A percentile compares a stretch with the other conserved stretches of the same genome.
Conservation (phyloP, 2,113 vertebrate species). For the Brachyhypopomus gauderio region DNA sequence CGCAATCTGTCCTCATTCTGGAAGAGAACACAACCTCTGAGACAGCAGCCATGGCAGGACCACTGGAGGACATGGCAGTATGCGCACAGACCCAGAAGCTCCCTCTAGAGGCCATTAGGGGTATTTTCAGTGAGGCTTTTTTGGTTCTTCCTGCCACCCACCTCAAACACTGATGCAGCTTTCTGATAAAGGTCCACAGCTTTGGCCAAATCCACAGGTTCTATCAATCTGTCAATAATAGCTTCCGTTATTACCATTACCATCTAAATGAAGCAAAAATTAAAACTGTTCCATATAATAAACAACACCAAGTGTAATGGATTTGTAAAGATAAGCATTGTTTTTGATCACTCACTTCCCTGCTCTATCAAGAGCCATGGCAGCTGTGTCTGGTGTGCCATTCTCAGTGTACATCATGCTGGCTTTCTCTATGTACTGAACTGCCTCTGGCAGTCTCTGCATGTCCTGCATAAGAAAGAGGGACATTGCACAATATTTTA, state of each 20-base stretch:
- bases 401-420: conserved; percentile 90
- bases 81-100: too few species aligned
- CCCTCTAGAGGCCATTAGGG: neutral
- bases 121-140: neutral
- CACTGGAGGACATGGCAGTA: neutral
- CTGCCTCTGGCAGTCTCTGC: conserved; percentile 82
- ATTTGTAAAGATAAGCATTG: neutral
- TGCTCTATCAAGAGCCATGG: conserved; percentile 85
- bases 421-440: conserved; percentile 85
- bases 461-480: conserved; percentile 75
- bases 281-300: neutral
- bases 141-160: conserved; percentile 53
- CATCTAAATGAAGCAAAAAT: neutral
- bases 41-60: neutral
- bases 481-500: neutral
- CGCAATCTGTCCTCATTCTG: conserved; percentile 87
- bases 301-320: neutral
- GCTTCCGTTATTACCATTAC: neutral
- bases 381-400: conserved; percentile 85
- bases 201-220: conserved; percentile 82
- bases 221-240: conserved; percentile 79
- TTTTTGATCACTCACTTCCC: conserved; percentile 78
- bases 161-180: conserved; percentile 86
- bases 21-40: conserved; percentile 22
- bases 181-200: conserved; percentile 87